Evolutionary conservation across 2,888 invertebrate species (phyloP).

Genomic region (Eristalinus sepulchralis): DNA sequence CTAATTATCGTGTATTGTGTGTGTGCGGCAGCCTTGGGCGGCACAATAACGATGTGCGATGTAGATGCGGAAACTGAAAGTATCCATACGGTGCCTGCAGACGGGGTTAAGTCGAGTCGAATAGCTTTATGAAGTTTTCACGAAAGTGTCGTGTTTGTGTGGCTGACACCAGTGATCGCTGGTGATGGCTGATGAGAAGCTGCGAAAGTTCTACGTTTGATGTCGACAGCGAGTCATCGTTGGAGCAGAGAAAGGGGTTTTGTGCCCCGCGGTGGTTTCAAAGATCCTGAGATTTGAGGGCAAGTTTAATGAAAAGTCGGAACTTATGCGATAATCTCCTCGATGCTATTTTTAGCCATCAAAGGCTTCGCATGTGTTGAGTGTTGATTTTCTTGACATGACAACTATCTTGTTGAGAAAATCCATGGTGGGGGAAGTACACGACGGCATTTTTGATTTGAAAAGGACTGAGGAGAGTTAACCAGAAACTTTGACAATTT

Average conservation of each 20-base stretch:
- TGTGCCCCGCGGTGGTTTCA: neutral
- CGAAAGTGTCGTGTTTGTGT: neutral
- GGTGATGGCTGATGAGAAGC: neutral
- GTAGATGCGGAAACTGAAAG: slow-evolving; percentile 13
- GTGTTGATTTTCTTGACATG: too few species aligned
- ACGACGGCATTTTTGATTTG: too few species aligned
- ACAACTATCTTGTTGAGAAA: too few species aligned
- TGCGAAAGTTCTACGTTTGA: neutral
- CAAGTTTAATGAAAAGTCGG: neutral
- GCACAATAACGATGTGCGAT: slow-evolving; percentile 22
- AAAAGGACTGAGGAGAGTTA: too few species aligned
- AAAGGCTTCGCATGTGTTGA: too few species aligned
- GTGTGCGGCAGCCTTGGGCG: neutral
- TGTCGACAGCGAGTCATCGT: neutral
- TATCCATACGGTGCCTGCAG: neutral
- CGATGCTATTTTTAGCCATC: too few species aligned
- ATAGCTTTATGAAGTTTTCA: neutral
- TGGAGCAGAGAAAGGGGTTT: neutral
- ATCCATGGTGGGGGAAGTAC: too few species aligned
- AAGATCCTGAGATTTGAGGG: neutral
- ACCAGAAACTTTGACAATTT: too few species aligned
- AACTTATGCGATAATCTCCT: neutral
- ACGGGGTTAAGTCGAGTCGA: neutral
- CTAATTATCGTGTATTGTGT: slow-evolving; percentile 29
- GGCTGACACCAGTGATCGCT: neutral